A percentile compares a stretch with the other conserved stretches of the same genome.
Conservation (phyloP, 2,113 vertebrate genomes). For the Rhadina sibilatrix region DNA sequence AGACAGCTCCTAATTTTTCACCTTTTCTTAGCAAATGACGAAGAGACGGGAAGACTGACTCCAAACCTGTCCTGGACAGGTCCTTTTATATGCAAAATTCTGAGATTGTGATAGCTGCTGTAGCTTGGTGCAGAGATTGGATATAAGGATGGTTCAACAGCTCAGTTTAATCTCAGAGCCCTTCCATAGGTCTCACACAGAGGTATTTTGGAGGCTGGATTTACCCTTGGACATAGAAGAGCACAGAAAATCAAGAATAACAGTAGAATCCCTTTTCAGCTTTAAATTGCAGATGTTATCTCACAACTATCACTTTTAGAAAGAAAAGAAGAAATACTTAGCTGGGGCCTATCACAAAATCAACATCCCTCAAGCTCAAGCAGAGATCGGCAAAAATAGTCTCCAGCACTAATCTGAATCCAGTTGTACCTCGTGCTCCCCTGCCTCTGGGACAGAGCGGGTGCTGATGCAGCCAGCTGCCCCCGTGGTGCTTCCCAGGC, state of each 20-base stretch:
- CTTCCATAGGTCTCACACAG: background rate
- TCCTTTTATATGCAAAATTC: background rate
- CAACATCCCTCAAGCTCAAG: background rate
- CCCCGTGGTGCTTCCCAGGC: background rate
- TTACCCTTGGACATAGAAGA: background rate
- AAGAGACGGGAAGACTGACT: background rate
- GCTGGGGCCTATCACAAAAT: background rate
- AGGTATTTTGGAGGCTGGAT: background rate
- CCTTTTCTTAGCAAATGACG: background rate
- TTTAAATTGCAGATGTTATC: background rate
- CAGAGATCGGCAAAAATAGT: background rate
- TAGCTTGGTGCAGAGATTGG: background rate
- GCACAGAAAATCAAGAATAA: background rate
- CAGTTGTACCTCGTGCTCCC: background rate
- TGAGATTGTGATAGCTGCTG: accelerated
- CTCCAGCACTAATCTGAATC: background rate
- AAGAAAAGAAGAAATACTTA: background rate
- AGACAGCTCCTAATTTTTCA: background rate
- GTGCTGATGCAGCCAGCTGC: background rate
- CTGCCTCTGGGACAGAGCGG: accelerated
- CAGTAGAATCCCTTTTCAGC: background rate
- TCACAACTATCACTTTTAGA: background rate
- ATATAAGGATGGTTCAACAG: background rate
- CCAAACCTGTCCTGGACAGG: background rate
- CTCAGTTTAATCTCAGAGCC: background rate